A percentile compares a stretch with the other conserved stretches of the same genome.
Evolutionary conservation across 2,113 vertebrate genomes (phyloP).

Genomic region (Scopus umbretta): DNA sequence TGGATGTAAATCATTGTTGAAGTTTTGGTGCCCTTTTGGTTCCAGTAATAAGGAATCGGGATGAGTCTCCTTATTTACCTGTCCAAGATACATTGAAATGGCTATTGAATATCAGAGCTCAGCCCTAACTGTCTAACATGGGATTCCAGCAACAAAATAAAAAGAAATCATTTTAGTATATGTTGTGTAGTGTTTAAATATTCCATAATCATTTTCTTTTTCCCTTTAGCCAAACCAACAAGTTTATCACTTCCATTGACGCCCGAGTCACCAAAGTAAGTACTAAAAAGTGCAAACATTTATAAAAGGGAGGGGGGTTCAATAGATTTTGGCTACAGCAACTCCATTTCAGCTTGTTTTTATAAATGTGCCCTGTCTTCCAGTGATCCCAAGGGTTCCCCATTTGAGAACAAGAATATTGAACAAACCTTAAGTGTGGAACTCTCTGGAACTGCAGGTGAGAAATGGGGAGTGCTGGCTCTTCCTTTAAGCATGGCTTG

Average conservation of each 20-base stretch:
- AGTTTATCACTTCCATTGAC: constrained; percentile 99
- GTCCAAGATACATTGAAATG: background rate
- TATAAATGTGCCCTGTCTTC: constrained; percentile 91
- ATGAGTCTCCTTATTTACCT: background rate
- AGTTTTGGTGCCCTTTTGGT: background rate
- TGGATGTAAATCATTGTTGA: constrained; percentile 10
- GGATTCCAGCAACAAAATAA: background rate
- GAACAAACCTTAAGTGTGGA: constrained; percentile 99
- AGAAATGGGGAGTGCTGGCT: constrained; percentile 40
- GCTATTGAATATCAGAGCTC: background rate
- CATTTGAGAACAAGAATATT: constrained; percentile 99
- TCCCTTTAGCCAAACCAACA: constrained; percentile 97
- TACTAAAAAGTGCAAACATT: constrained; percentile 88
- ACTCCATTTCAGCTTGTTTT: constrained; percentile 83
- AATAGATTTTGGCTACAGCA: constrained; percentile 88
- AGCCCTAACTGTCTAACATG: background rate
- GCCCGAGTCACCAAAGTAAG: constrained; percentile 99
- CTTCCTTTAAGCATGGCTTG: background rate
- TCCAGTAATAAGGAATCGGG: background rate
- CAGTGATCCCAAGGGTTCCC: constrained; percentile 99
- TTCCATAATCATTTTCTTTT: constrained; percentile 67
- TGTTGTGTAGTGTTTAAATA: background rate
- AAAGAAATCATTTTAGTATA: background rate
- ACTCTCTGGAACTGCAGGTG: constrained; percentile 99
- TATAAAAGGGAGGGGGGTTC: constrained; percentile 86